Evolutionary conservation across 1,140 invertebrate species (phyloP), one percentile per base, ranked within the genome.

Genomic region (Pectinophora gossypiella): DNA sequence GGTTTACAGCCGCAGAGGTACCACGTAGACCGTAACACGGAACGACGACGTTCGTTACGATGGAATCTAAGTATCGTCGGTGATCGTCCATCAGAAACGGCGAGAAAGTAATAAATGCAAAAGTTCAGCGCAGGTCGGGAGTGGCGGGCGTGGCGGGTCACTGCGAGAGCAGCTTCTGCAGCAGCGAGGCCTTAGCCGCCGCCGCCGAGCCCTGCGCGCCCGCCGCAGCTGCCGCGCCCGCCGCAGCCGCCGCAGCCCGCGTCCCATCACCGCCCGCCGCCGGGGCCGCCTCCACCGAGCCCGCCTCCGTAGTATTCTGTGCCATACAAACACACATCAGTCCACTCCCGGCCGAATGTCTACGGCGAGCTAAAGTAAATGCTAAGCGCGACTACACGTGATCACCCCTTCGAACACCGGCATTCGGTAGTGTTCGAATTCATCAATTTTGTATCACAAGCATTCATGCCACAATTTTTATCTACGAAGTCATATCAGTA

Each of bases 81-180:
- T 19, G 49, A 54, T 61, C 48, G 56, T 58, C 56, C 48, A 44
- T 48, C 48, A 48, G 63, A 47, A 43, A 48, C 49, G 51, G 59
- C 56, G 64, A 52, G 55, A 53, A 50, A 49, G 43, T 61, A 57
- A 71, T 82, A 82, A 79, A 83, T 80, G 72, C 66, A 71, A 58
- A 57, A n/a, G 15, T 48, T 63, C 54, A 59, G 50, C 57, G 55
- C 47, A 40, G 46, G n/a, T n/a, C n/a, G n/a, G 51, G 19, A 19
- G 56, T 54, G 53, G 54, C 54, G 48, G 22, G 22, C 32, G 53
- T 44, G 48, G 40, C 45, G 56, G 67, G 88, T 92, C 91, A 94
- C 90, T 94, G 93, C 61, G 93, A 95, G 71, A 95, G 85, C 72
- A 94, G 88, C 81, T 94, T 94, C 89, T 94, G 93, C 67, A 95